Evolutionary conservation across 1,140 invertebrate species (phyloP), one percentile per base, ranked within the genome.

Genomic region (Drosophila tropicalis): DNA sequence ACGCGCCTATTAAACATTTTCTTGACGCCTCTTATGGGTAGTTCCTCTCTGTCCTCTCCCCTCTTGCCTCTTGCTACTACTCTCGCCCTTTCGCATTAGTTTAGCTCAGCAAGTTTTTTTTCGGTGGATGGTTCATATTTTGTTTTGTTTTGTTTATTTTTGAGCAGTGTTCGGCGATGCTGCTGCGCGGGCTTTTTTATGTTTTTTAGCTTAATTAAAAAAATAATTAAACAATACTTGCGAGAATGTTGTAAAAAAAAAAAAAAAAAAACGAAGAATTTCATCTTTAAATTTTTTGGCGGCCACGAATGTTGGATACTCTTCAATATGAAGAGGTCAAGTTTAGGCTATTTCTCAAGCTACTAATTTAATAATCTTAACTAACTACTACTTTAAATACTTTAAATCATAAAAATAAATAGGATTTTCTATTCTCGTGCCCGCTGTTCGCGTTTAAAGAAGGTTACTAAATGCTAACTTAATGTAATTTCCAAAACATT

Each of bases 1-100:
- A 57, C 76, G 76, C 75, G 64, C 62, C 75, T 78, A 78, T 78
- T 78, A 78, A 78, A 72, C 75, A 78, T 78, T 78, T 78, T 55
- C 64, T 56, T 78, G 63, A 78, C 76, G 76, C 76, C 75, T 77
- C 74, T 66, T 76, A 76, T 76, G 76, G 44, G 58, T 73, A 60
- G 67, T 25, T 55, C 25, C 62, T 63, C 67, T 55, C 15, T 56
- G 34, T 40, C 3, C 44, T 6, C 44, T 10, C 2, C 44, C 5
- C 15, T 17, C 34, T 4, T 1, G 10, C n/a, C 12, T 41, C 13
- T 25, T 6, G n/a, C 39, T 19, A 4, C 22, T 7, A 25, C 22
- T 25, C 19, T 12, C 15, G 15, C n/a, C 9, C n/a, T 12, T 44
- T 39, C 36, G 36, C 36, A 12, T 39, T 12, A 15, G 29, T 29